A percentile compares a stretch with the other conserved stretches of the same genome.
Conservation (phyloP, 2,113 vertebrate genomes). For the Nesoenas mayeri region DNA sequence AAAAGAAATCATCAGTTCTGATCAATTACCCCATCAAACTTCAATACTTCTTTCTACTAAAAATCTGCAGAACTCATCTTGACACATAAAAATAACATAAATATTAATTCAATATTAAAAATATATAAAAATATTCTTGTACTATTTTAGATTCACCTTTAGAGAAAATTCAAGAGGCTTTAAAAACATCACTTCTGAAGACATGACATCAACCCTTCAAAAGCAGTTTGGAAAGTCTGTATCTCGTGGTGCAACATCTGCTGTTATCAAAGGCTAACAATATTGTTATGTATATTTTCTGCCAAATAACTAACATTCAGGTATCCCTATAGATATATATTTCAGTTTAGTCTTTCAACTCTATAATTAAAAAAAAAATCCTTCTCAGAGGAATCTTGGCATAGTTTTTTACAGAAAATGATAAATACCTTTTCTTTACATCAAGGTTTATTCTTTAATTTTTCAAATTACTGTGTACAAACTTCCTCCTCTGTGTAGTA, state of each 20-base stretch:
- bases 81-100: slow-evolving; percentile 32
- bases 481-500: neutral
- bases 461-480: neutral
- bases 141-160: neutral
- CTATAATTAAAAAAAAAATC: neutral
- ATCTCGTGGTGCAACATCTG: neutral
- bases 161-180: neutral
- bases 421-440: neutral
- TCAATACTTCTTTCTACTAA: slow-evolving; percentile 22
- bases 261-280: neutral
- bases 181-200: neutral
- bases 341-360: neutral
- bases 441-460: neutral
- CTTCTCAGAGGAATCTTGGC: neutral
- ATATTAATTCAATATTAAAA: slow-evolving; percentile 46
- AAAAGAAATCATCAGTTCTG: slow-evolving; percentile 45
- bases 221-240: neutral
- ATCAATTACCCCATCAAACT: slow-evolving; percentile 16
- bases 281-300: neutral
- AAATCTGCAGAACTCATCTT: neutral
- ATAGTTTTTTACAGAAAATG: neutral
- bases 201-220: neutral
- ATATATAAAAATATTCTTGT: neutral
- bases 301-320: neutral
- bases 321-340: neutral